A percentile compares a stretch with the other conserved stretches of the same genome.
These are phyloP conservation scores for Chironomus tentans DNA, from an alignment of 2,888 invertebrate genomes.

Conservation along the genomic window DNA sequence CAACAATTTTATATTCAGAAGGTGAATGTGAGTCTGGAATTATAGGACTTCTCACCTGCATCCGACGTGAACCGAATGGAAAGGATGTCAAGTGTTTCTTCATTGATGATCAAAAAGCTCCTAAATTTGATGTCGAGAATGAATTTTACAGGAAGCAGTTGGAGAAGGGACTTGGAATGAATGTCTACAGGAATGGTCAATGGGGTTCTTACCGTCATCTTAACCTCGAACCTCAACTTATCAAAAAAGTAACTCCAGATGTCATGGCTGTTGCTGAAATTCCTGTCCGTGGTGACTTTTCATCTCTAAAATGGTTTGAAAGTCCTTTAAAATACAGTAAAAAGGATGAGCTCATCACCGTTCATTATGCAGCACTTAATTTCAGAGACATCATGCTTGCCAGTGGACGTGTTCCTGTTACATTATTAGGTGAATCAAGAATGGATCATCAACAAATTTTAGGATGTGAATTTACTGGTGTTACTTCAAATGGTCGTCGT, in stretches of 20 bases:
- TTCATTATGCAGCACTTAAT: conserved; percentile 74
- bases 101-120: conserved; percentile 54
- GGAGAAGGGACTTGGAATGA: conserved; percentile 65
- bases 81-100: conserved; percentile 53
- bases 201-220: conserved; percentile 80
- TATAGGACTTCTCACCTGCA: conserved; percentile 76
- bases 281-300: conserved; percentile 74
- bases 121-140: conserved; percentile 53
- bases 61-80: conserved; percentile 71
- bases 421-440: conserved; percentile 62
- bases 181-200: conserved; percentile 48
- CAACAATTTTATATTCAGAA: conserved; percentile 56
- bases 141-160: conserved; percentile 58
- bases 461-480: conserved; percentile 61
- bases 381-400: conserved; percentile 94
- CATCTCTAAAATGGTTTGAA: conserved; percentile 76
- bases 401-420: conserved; percentile 77
- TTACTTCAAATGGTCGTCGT: conserved; percentile 47
- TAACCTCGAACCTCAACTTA: conserved; percentile 42
- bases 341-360: conserved; percentile 37
- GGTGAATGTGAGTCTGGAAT: conserved; percentile 65
- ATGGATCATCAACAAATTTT: conserved; percentile 54
- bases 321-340: conserved; percentile 44
- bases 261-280: conserved; percentile 69
- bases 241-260: conserved; percentile 41